phyloP scores from a whole-genome alignment of 1,140 invertebrate genomes.

The Bombus ignitus region DNA sequence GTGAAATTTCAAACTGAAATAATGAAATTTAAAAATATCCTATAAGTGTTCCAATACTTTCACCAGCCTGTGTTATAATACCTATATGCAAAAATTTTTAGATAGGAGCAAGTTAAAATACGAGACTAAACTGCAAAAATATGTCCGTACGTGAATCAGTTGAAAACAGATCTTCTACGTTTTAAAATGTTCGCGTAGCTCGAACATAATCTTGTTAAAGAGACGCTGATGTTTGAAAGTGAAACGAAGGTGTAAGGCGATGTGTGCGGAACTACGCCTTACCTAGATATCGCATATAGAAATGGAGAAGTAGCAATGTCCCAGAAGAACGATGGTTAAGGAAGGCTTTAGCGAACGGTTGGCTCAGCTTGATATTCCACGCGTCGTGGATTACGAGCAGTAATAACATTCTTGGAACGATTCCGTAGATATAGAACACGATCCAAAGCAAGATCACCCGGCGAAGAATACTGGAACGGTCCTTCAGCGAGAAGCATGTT shows the following conservation, averaged over 20 bases:
- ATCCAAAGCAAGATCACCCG: slow-evolving; percentile 56
- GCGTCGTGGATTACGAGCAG: slow-evolving; percentile 64
- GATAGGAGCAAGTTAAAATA: too few relatives aligned
- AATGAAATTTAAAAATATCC: too few relatives aligned
- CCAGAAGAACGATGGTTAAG: slow-evolving; percentile 51
- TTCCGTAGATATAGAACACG: slow-evolving; percentile 57
- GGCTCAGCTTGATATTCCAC: slow-evolving; percentile 61
- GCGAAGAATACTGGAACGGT: slow-evolving; percentile 39
- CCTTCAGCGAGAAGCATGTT: slow-evolving; percentile 49
- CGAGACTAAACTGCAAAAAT: neutral
- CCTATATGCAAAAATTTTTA: too few relatives aligned
- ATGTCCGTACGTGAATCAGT: neutral
- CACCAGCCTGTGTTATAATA: too few relatives aligned
- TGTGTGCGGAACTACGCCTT: neutral
- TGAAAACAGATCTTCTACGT: neutral
- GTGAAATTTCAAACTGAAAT: too few relatives aligned
- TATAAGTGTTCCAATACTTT: too few relatives aligned
- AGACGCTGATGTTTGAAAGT: neutral
- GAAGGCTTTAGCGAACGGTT: slow-evolving; percentile 54
- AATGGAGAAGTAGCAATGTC: slow-evolving; percentile 46
- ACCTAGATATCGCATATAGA: slow-evolving; percentile 15
- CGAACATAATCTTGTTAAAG: neutral
- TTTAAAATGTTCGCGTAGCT: neutral
- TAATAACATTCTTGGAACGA: slow-evolving; percentile 66
- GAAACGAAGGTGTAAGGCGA: neutral